Conservation (phyloP, 2,113 vertebrate genomes). For the Phaethornis superciliosus region DNA sequence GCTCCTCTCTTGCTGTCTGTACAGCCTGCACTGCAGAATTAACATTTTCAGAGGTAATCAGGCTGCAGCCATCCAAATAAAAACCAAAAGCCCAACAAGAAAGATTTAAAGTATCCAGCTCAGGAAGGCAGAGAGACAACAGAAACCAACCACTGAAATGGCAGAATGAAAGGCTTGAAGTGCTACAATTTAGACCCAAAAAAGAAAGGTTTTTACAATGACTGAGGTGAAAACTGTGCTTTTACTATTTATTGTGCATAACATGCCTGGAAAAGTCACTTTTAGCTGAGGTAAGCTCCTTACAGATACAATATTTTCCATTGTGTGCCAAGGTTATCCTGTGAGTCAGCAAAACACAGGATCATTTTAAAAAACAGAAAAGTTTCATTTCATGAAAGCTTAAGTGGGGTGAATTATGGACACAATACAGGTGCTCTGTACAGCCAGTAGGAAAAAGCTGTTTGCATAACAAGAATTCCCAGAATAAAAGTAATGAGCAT, state of each 20-base stretch:
- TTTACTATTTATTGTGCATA: neutral
- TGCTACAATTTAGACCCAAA: neutral
- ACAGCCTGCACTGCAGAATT: neutral
- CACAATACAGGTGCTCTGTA: conserved; percentile 6
- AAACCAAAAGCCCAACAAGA: neutral
- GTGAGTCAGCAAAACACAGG: neutral
- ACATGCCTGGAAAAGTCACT: neutral
- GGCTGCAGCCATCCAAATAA: accelerated
- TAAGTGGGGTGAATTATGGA: neutral
- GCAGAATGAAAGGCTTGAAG: neutral
- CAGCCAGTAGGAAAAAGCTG: neutral
- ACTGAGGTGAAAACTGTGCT: neutral
- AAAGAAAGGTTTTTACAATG: neutral
- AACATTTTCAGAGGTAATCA: accelerated
- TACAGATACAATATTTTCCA: neutral
- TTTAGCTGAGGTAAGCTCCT: neutral
- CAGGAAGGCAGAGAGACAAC: neutral
- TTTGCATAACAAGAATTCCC: conserved; percentile 35
- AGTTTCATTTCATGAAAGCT: neutral
- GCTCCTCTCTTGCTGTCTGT: neutral
- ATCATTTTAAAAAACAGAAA: neutral
- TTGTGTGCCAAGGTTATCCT: neutral
- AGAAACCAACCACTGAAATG: neutral
- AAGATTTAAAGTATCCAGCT: neutral
- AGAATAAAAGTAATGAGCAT: neutral